These are phyloP conservation scores for Burhinus oedicnemus DNA, from an alignment of 2,113 vertebrate species.

Conservation along the genomic window DNA sequence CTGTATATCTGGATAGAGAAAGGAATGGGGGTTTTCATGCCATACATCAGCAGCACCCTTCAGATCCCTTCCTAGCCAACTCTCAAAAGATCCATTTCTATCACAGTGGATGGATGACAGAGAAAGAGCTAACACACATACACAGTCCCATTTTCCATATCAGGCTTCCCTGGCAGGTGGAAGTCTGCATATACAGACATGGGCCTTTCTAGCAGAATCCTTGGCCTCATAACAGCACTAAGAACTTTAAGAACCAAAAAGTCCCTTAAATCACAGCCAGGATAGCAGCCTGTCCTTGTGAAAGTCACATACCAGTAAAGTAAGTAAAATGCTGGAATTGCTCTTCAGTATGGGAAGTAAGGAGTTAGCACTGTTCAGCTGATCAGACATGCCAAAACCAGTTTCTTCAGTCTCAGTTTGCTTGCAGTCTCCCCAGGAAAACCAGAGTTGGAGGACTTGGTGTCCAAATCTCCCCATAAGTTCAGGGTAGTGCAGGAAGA, in stretches of 20 bases:
- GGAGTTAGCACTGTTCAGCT: slow-evolving; percentile 30
- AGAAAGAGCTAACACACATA: background rate
- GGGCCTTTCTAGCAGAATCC: background rate
- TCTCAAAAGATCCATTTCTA: background rate
- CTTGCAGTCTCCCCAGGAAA: slow-evolving; percentile 73
- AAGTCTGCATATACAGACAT: background rate
- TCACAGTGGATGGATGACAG: background rate
- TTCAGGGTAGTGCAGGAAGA: slow-evolving; percentile 85
- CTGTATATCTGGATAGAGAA: background rate
- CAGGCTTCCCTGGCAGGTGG: background rate
- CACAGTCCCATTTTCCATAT: background rate
- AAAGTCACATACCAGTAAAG: slow-evolving; percentile 84
- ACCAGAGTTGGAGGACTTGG: slow-evolving; percentile 83
- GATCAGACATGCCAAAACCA: background rate
- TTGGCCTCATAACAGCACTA: background rate
- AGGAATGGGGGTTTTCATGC: background rate
- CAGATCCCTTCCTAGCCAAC: background rate
- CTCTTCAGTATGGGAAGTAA: slow-evolving; percentile 82
- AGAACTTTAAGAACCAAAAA: background rate
- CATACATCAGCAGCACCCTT: background rate
- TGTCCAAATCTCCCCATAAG: slow-evolving; percentile 85
- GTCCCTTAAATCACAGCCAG: background rate
- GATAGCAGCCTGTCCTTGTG: background rate
- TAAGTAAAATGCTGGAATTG: slow-evolving; percentile 79
- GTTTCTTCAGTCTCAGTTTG: slow-evolving; percentile 11